A percentile compares a stretch with the other conserved stretches of the same genome.
Conservation (phyloP, 2,113 vertebrate species). For the Rhadina sibilatrix region DNA sequence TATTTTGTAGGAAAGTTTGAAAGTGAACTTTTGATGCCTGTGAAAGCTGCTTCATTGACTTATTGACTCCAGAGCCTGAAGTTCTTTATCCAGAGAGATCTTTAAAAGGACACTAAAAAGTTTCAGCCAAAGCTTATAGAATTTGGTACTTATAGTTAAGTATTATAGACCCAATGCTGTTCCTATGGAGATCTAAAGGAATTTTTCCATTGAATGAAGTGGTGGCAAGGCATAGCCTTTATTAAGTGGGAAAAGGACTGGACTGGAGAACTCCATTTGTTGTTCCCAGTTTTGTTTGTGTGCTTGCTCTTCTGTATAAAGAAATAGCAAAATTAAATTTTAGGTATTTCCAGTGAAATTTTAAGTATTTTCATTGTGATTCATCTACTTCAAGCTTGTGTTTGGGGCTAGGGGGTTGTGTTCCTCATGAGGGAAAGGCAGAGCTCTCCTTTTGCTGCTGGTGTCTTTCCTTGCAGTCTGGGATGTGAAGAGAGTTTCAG, state of each 20-base stretch:
- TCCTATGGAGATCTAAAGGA: slow-evolving; percentile 50
- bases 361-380: not conserved
- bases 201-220: slow-evolving; percentile 49
- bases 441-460: not conserved
- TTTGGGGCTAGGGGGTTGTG: not conserved
- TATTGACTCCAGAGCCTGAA: slow-evolving; percentile 22
- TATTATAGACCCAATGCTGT: slow-evolving; percentile 19
- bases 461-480: not conserved
- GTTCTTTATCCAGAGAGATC: slow-evolving; percentile 32
- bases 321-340: not conserved
- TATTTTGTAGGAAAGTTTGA: slow-evolving; percentile 34
- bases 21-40: slow-evolving; percentile 50
- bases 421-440: not conserved
- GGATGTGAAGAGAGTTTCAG: not conserved
- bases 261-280: not conserved
- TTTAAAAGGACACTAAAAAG: slow-evolving; percentile 48
- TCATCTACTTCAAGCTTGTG: not conserved
- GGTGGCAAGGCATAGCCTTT: slow-evolving; percentile 16
- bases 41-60: slow-evolving; percentile 52
- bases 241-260: not conserved
- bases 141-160: slow-evolving; percentile 47
- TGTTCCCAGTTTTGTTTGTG: not conserved
- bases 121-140: slow-evolving; percentile 54
- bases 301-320: not conserved
- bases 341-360: not conserved